Base-by-base conservation (phyloP, 1,140 invertebrate species). In the Drosophila biarmipes region DNA sequence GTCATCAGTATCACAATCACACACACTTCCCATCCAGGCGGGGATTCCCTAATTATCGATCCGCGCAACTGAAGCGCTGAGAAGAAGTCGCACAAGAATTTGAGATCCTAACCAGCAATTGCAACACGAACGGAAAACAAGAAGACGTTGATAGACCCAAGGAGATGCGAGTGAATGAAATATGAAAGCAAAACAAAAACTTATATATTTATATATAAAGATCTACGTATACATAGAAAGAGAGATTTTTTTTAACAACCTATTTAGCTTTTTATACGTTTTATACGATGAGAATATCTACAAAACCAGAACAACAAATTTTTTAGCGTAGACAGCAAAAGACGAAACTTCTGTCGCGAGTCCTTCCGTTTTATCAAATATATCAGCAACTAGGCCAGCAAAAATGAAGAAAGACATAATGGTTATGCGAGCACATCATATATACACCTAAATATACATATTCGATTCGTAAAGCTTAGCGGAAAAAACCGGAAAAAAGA, bases 241-340 rank as follows among this genome's bases (percentile, higher is more conserved):
- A 69, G 67, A 78, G 63, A 74, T 63, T 82, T 86, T 87, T 84
- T 82, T 77, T 66, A 74, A 72, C 35, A 80, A 80, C 51, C 78
- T 86, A 78, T 75, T 89, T 89, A 89, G 84, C 84, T 90, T 90
- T 90, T 90, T 90, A 80, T 90, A 91, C 85, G 76, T 90, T 86
- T 91, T 89, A 69, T 89, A 75, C 38, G 55, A 67, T 49, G 45
- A 61, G 19, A 62, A 42, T 11, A 49, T 45, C 55, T 24, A 19
- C 21, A 37, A 71, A 54, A 72, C 21, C 68, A 73, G 19, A 82
- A 68, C 46, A 76, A 72, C 34, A 63, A 77, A 76, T 69, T 59
- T 53, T 62, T 43, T 68, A 80, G 77, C 48, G 42, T 73, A 68
- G 69, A 72, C 40, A 75, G 80, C 51, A 73, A 73, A 51, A 73